These are phyloP conservation scores for Neodiprion lecontei DNA, from an alignment of 1,140 invertebrate species.

Conservation along the genomic window DNA sequence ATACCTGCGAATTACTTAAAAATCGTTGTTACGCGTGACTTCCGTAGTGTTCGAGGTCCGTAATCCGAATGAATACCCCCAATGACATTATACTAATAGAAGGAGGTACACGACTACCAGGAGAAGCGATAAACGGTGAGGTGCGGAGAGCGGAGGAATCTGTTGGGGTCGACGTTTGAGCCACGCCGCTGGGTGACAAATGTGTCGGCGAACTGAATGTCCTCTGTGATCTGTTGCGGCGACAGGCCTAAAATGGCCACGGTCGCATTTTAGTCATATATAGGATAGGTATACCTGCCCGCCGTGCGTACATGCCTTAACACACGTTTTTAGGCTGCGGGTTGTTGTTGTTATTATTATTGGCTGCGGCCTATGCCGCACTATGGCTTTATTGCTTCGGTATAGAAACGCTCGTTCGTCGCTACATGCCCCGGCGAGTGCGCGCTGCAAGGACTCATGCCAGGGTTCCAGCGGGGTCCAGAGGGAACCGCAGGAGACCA, in stretches of 20 bases:
- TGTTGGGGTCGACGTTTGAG: not conserved
- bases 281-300: slow-evolving; percentile 31
- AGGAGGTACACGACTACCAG: no score
- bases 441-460: slow-evolving; percentile 7
- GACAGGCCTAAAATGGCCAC: slow-evolving; percentile 37
- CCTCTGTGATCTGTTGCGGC: slow-evolving; percentile 42
- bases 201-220: slow-evolving; percentile 44
- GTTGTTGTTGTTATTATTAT: slow-evolving; percentile 53
- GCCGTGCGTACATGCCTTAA: slow-evolving; percentile 21
- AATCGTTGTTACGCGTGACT: no score
- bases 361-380: slow-evolving; percentile 40
- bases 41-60: slow-evolving; percentile 28
- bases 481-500: slow-evolving; percentile 19
- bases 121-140: no score
- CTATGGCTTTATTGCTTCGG: slow-evolving; percentile 50
- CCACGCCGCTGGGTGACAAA: slow-evolving; percentile 32
- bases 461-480: not conserved
- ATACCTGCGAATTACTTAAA: no score
- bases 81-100: no score
- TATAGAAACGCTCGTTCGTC: slow-evolving; percentile 13
- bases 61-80: slow-evolving; percentile 20
- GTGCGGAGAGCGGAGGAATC: no score
- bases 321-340: slow-evolving; percentile 27
- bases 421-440: slow-evolving; percentile 36
- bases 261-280: slow-evolving; percentile 35